Conservation (phyloP, 2,888 invertebrate genomes). For the Platycheirus rosarum region DNA sequence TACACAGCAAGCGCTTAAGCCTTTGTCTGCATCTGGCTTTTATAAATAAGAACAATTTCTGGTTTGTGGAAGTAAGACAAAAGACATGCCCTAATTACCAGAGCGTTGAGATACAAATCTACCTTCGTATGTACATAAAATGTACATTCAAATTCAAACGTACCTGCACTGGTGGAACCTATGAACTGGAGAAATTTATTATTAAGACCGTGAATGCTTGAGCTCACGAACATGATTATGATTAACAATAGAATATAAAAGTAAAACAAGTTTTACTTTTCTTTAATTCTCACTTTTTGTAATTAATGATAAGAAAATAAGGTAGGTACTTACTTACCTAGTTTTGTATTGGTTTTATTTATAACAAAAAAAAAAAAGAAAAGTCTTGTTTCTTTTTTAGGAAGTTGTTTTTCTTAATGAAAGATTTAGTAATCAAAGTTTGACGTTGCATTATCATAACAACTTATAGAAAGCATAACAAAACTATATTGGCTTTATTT, state of each 20-base stretch:
- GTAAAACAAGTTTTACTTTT: constrained; percentile 22
- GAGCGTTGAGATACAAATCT: constrained; percentile 26
- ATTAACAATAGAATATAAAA: constrained; percentile 21
- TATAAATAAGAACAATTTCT: constrained; percentile 41
- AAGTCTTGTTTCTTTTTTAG: no score
- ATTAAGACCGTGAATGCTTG: constrained; percentile 14
- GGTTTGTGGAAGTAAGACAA: constrained; percentile 3
- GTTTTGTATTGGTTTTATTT: neutral
- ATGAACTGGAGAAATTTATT: constrained; percentile 35
- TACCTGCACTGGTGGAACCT: constrained; percentile 21
- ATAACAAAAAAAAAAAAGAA: no score
- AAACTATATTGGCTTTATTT: no score
- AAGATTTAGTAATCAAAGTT: no score
- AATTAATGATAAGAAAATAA: constrained; percentile 19
- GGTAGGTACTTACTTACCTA: neutral
- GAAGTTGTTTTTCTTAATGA: no score
- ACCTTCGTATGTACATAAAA: constrained; percentile 11
- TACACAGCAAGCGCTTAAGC: constrained; percentile 27
- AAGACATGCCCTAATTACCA: constrained; percentile 46
- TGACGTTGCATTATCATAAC: no score
- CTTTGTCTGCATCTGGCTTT: constrained; percentile 45
- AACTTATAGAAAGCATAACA: no score
- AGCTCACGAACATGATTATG: neutral
- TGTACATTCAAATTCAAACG: no score
- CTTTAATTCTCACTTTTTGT: constrained; percentile 2